A percentile compares a stretch with the other conserved stretches of the same genome.
phyloP scores from a whole-genome alignment of 2,797 vertebrate species.

The Limosa lapponica region DNA sequence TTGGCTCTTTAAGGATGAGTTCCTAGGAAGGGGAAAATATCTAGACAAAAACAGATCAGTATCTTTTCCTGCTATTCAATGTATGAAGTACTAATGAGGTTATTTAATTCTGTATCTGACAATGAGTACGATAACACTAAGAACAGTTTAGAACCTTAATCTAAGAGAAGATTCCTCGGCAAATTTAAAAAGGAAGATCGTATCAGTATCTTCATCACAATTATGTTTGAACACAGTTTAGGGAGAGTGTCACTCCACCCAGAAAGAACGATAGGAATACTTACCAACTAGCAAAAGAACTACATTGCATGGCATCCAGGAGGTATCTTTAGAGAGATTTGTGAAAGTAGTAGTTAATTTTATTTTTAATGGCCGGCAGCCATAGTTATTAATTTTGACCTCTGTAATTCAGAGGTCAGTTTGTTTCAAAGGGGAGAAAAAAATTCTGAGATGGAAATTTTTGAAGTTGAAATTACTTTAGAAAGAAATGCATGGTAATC shows the following conservation, averaged over 20 bases:
- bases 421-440: background rate
- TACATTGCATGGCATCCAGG: background rate
- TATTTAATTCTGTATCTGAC: slow-evolving; percentile 3
- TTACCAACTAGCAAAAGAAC: background rate
- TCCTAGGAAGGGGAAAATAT: background rate
- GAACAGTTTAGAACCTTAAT: background rate
- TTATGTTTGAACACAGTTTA: background rate
- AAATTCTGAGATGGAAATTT: background rate
- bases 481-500: background rate
- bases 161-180: background rate
- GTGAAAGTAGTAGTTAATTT: background rate
- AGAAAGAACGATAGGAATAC: background rate
- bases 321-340: background rate
- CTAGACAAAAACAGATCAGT: background rate
- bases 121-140: background rate
- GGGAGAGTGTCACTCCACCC: background rate
- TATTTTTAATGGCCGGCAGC: background rate
- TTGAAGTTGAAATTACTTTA: background rate
- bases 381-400: background rate
- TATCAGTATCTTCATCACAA: background rate
- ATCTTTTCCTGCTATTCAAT: background rate
- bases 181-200: background rate
- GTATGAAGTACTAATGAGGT: background rate
- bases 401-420: background rate
- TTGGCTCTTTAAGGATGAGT: background rate